Conservation (phyloP, 2,113 vertebrate species). For the Bucco capensis region DNA sequence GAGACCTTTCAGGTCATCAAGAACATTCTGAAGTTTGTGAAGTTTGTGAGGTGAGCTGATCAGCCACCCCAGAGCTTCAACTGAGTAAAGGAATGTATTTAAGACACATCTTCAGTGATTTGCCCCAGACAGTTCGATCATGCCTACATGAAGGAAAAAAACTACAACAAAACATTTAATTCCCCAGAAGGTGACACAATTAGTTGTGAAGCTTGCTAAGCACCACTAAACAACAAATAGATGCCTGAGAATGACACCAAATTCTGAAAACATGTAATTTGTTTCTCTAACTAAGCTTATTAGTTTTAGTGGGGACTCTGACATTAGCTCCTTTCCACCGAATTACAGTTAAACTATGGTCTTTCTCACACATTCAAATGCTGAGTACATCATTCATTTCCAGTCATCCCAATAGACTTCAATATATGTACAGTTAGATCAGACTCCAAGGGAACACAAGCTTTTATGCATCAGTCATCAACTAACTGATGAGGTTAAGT, state of each 20-base stretch:
- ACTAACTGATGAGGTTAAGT: conserved; percentile 1
- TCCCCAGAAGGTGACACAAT: background rate
- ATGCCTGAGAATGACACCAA: background rate
- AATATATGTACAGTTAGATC: background rate
- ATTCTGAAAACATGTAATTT: background rate
- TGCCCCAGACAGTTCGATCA: background rate
- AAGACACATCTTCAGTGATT: background rate
- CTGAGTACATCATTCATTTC: background rate
- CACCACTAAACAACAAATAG: background rate
- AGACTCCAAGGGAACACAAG: background rate
- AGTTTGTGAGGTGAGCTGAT: background rate
- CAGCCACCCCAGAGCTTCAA: background rate
- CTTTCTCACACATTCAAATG: background rate
- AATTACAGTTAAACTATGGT: background rate
- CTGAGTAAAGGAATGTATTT: background rate
- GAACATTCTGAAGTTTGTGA: too few species aligned
- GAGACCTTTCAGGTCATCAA: too few species aligned
- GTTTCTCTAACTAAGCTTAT: background rate
- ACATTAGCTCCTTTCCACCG: background rate
- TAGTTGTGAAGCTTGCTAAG: background rate
- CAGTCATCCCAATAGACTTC: background rate
- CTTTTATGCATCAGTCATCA: conserved; percentile 33
- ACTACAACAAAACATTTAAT: background rate
- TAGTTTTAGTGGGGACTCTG: background rate
- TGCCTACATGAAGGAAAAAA: background rate